Evolutionary conservation across 1,140 invertebrate genomes (phyloP).

Genomic region (Druon quercuslanigerum): DNA sequence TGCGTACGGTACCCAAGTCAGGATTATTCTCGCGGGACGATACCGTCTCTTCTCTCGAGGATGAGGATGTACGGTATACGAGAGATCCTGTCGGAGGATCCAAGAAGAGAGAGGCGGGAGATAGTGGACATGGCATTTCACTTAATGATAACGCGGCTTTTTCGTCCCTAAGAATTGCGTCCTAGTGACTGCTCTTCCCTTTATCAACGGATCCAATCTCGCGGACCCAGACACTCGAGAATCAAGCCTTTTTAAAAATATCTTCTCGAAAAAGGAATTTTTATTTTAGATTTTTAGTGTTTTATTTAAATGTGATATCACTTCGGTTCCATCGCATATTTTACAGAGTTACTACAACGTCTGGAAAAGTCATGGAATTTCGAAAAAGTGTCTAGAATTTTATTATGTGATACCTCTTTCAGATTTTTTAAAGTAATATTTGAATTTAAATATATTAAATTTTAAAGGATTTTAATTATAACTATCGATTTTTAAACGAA

Average conservation of each 20-base stretch:
- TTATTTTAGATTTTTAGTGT: background rate
- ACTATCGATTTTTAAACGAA: too few relatives aligned
- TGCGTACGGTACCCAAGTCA: background rate
- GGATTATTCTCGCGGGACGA: conserved; percentile 27
- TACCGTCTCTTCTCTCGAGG: background rate
- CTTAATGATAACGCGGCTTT: conserved; percentile 69
- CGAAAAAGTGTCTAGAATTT: too few relatives aligned
- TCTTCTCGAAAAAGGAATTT: background rate
- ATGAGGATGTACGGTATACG: conserved; percentile 1
- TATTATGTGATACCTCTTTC: too few relatives aligned
- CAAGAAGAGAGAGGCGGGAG: conserved; percentile 47
- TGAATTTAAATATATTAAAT: too few relatives aligned
- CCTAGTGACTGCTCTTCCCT: conserved; percentile 15
- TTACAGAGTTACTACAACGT: too few relatives aligned
- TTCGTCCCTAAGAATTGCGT: conserved; percentile 26
- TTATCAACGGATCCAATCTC: conserved; percentile 21
- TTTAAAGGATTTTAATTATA: too few relatives aligned
- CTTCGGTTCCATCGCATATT: background rate
- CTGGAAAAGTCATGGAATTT: background rate
- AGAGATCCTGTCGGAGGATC: conserved; percentile 11
- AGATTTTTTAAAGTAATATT: too few relatives aligned
- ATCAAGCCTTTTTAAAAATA: background rate
- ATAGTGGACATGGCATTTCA: conserved; percentile 73
- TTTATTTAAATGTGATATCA: background rate
- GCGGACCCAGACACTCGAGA: conserved; percentile 8